These are phyloP conservation scores for Chlamydotis undulata DNA, from an alignment of 2,113 vertebrate genomes.

Conservation along the genomic window DNA sequence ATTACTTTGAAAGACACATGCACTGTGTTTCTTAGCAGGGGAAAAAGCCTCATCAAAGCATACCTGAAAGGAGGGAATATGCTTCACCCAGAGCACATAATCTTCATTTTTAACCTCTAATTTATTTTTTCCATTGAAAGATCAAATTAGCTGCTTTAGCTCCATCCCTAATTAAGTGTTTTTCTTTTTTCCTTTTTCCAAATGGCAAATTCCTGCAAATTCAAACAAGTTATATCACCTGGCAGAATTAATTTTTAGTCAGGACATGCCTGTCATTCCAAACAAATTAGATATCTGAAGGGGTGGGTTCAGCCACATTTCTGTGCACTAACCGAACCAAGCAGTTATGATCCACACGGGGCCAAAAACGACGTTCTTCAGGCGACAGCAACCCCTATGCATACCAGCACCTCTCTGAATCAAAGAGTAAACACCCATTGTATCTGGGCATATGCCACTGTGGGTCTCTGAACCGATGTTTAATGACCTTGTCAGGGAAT, in stretches of 20 bases:
- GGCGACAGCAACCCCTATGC: slow-evolving; percentile 23
- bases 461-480: slow-evolving; percentile 35
- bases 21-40: not conserved
- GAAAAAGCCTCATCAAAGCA: slow-evolving; percentile 62
- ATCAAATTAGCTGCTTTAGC: slow-evolving; percentile 65
- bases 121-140: slow-evolving; percentile 39
- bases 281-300: slow-evolving; percentile 70
- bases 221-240: slow-evolving; percentile 73
- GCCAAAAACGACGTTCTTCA: not conserved
- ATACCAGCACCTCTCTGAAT: slow-evolving; percentile 34
- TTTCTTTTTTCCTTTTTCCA: slow-evolving; percentile 58
- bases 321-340: slow-evolving; percentile 40
- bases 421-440: slow-evolving; percentile 58
- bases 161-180: slow-evolving; percentile 56
- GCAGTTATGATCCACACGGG: not conserved
- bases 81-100: slow-evolving; percentile 31
- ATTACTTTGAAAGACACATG: not conserved
- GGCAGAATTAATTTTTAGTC: slow-evolving; percentile 70
- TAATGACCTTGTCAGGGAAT: slow-evolving; percentile 66
- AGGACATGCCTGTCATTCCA: slow-evolving; percentile 77
- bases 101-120: slow-evolving; percentile 59
- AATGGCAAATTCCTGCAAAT: slow-evolving; percentile 71
- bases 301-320: slow-evolving; percentile 41
- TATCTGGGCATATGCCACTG: not conserved
- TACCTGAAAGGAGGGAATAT: slow-evolving; percentile 32